These are phyloP conservation scores for Phortica variegata DNA, from an alignment of 1,140 invertebrate species.

Conservation along the genomic window DNA sequence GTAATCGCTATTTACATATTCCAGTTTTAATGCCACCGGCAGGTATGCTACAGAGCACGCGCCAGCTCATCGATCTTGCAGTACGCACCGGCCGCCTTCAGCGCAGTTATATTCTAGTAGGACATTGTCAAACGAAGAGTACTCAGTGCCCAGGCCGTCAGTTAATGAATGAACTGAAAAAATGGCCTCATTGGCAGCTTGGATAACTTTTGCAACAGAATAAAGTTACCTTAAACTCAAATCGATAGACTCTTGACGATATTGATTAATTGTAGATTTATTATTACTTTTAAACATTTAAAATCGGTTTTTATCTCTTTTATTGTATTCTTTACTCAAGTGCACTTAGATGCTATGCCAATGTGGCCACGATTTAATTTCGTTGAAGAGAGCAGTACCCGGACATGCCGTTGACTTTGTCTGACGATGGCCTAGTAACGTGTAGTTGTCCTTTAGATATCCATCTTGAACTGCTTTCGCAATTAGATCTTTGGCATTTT, in stretches of 20 bases:
- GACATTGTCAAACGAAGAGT: conserved; percentile 24
- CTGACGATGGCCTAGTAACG: conserved; percentile 70
- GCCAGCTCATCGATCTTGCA: conserved; percentile 59
- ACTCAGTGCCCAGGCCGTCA: conserved; percentile 17
- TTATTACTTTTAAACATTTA: too few species aligned
- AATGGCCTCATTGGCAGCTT: conserved; percentile 19
- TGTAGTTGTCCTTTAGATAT: conserved; percentile 38
- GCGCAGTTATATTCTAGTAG: conserved; percentile 16
- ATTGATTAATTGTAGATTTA: too few species aligned
- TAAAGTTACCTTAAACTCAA: not conserved
- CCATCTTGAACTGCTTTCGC: conserved; percentile 60
- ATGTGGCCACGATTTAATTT: conserved; percentile 61
- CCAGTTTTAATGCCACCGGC: conserved; percentile 56
- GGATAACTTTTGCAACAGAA: conserved; percentile 6
- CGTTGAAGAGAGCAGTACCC: conserved; percentile 61
- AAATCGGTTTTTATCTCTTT: not conserved
- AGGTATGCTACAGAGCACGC: conserved; percentile 61
- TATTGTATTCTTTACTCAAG: not conserved
- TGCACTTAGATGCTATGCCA: conserved; percentile 34
- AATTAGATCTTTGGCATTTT: conserved; percentile 65
- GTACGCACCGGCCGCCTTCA: conserved; percentile 13
- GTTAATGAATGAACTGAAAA: conserved; percentile 14
- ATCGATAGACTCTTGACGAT: not conserved
- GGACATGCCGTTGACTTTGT: conserved; percentile 69
- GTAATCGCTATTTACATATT: not conserved